Evolutionary conservation across 2,113 vertebrate species (phyloP).

Genomic region (Salminus brasiliensis): DNA sequence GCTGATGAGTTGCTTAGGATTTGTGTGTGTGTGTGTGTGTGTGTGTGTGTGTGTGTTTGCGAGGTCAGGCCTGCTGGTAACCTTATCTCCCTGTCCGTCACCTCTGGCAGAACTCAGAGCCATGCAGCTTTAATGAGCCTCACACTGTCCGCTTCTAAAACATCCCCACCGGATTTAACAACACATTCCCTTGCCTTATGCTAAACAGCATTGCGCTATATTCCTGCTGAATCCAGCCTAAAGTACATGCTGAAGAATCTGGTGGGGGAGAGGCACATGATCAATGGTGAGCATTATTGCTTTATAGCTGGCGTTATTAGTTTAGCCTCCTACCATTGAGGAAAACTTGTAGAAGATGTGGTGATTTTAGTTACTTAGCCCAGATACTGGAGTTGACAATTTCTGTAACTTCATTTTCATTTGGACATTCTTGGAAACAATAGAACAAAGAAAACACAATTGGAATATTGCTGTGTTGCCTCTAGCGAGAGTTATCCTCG

Average conservation of each 20-base stretch:
- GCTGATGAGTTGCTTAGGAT: conserved; percentile 37
- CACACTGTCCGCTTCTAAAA: conserved; percentile 52
- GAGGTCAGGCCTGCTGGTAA: conserved; percentile 48
- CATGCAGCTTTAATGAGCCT: conserved; percentile 76
- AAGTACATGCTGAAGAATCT: neutral
- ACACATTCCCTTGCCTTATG: neutral
- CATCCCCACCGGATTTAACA: neutral
- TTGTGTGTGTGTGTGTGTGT: conserved; percentile 42
- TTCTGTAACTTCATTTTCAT: neutral
- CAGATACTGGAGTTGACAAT: neutral
- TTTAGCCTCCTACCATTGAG: neutral
- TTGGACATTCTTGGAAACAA: neutral
- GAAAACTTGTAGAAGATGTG: too few relatives aligned
- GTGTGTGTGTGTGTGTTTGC: conserved; percentile 47
- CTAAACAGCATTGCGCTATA: neutral
- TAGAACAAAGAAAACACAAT: neutral
- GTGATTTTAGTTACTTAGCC: too few relatives aligned
- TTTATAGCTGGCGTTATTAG: neutral
- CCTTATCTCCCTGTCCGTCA: conserved; percentile 62
- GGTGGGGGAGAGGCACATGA: neutral
- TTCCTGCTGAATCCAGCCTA: neutral
- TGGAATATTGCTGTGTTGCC: neutral
- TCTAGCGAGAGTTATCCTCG: neutral
- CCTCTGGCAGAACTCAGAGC: conserved; percentile 63
- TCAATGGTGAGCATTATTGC: neutral